Evolutionary conservation across 2,113 vertebrate species (phyloP).

Genomic region (Notarius quadriscutis): DNA sequence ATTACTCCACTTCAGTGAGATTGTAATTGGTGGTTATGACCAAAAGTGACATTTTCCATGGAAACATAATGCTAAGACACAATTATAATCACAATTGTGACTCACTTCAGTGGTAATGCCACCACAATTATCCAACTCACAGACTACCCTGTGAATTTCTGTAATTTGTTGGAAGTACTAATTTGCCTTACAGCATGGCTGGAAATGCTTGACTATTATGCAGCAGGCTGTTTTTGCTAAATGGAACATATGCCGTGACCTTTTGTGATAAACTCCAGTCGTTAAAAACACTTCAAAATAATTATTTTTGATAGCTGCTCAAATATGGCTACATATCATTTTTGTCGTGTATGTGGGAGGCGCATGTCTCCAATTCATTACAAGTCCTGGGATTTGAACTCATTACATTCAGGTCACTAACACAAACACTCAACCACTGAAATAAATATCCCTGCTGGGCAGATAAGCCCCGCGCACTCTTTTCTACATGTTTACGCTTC

Average conservation of each 20-base stretch:
- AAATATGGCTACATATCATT: neutral
- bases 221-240: neutral
- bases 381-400: neutral
- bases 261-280: neutral
- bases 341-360: neutral
- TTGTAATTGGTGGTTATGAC: neutral
- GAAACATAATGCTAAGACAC: constrained; percentile 12
- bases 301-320: neutral
- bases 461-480: neutral
- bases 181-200: constrained; percentile 2
- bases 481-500: neutral
- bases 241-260: neutral
- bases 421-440: neutral
- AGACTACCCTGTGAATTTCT: constrained; percentile 12
- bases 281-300: neutral
- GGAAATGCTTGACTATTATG: neutral
- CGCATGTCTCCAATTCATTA: neutral
- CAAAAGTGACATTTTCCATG: constrained; percentile 3
- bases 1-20: neutral
- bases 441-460: neutral
- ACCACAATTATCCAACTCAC: neutral
- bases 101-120: neutral
- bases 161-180: neutral
- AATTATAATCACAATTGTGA: neutral
- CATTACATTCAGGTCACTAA: neutral